Evolutionary conservation across 1,140 invertebrate species (phyloP).

Genomic region (Daktulosphaira vitifoliae): DNA sequence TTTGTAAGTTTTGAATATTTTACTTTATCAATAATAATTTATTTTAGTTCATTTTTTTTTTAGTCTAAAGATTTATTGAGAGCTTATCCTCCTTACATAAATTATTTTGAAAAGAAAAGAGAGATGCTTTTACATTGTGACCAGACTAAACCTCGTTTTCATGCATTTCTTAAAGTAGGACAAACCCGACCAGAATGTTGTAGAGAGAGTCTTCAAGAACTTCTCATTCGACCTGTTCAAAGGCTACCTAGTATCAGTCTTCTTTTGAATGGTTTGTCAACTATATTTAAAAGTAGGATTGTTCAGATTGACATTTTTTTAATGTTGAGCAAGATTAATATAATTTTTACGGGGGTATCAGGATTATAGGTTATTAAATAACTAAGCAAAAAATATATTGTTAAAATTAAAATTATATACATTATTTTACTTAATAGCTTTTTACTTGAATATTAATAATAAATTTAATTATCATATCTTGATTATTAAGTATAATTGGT

Average conservation of each 20-base stretch:
- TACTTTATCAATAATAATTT: not conserved
- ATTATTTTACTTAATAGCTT: too few relatives aligned
- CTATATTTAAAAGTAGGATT: too few relatives aligned
- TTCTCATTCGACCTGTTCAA: conserved; percentile 94
- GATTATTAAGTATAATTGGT: too few relatives aligned
- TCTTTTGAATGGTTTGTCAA: conserved; percentile 76
- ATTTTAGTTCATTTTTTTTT: not conserved
- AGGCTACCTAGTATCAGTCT: conserved; percentile 89
- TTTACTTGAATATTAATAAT: too few relatives aligned
- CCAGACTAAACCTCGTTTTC: conserved; percentile 84
- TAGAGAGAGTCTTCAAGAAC: conserved; percentile 83
- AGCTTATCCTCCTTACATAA: conserved; percentile 94
- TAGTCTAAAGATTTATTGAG: conserved; percentile 66
- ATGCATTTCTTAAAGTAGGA: conserved; percentile 95
- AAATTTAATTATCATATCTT: too few relatives aligned
- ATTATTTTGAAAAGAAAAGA: conserved; percentile 95
- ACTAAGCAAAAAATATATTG: too few relatives aligned
- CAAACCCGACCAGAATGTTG: conserved; percentile 89
- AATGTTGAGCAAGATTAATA: too few relatives aligned
- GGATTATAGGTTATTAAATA: too few relatives aligned
- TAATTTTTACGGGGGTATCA: too few relatives aligned
- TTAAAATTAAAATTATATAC: too few relatives aligned
- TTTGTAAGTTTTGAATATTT: conserved; percentile 46
- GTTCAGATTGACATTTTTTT: too few relatives aligned
- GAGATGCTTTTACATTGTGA: conserved; percentile 84